Percentiles rank a stretch among this genome's conserved stretches.
Evolutionary conservation across 2,888 invertebrate genomes (phyloP).

Genomic region (Hedya salicella): DNA sequence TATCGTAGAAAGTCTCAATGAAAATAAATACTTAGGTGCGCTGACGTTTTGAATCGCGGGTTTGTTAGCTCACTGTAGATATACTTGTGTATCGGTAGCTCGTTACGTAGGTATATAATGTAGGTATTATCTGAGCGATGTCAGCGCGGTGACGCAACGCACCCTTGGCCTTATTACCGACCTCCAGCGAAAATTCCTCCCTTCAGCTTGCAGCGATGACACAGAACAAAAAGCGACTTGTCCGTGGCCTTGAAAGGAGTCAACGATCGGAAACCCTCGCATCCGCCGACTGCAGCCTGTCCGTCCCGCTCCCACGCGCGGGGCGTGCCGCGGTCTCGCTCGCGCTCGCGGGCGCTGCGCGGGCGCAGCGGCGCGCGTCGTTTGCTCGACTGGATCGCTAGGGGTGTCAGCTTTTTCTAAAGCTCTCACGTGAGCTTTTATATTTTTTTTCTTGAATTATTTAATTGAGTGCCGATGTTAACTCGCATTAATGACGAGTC

Average conservation of each 20-base stretch:
- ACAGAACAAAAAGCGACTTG: slow-evolving; percentile 75
- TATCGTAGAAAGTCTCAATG: too few species aligned
- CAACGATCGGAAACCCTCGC: slow-evolving; percentile 83
- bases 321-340: slow-evolving; percentile 54
- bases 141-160: slow-evolving; percentile 29
- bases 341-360: slow-evolving; percentile 68
- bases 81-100: background rate
- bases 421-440: slow-evolving; percentile 74
- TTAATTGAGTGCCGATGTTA: slow-evolving; percentile 70
- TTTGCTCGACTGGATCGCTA: slow-evolving; percentile 78
- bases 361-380: slow-evolving; percentile 80
- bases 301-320: slow-evolving; percentile 60
- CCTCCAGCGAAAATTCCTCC: slow-evolving; percentile 79
- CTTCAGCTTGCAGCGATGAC: slow-evolving; percentile 67
- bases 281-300: slow-evolving; percentile 74
- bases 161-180: slow-evolving; percentile 52
- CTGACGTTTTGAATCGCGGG: background rate
- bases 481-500: slow-evolving; percentile 54
- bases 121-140: slow-evolving; percentile 37
- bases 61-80: background rate
- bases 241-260: slow-evolving; percentile 80
- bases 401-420: slow-evolving; percentile 80
- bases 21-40: too few species aligned
- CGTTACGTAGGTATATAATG: background rate
- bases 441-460: slow-evolving; percentile 64